phyloP scores from a whole-genome alignment of 2,797 vertebrate genomes.

The Enteromius treurensis region DNA sequence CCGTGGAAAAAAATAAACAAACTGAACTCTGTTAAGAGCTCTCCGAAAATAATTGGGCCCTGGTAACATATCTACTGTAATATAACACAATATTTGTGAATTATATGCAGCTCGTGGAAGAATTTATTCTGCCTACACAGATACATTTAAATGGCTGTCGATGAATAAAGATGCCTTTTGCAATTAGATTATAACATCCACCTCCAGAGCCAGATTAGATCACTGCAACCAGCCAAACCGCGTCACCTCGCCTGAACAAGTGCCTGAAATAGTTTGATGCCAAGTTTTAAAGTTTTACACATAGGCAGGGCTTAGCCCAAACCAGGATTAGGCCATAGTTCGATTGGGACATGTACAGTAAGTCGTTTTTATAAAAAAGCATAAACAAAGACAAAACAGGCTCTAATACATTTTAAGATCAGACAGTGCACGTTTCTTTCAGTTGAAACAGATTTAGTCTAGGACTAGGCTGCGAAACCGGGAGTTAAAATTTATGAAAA shows the following conservation, averaged over 20 bases:
- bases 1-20: background rate
- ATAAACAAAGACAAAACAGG: no score
- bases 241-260: no score
- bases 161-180: slow-evolving; percentile 1
- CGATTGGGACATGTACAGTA: no score
- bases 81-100: background rate
- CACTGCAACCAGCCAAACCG: background rate
- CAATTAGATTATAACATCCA: background rate
- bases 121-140: background rate
- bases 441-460: no score
- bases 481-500: no score
- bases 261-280: background rate
- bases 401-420: no score
- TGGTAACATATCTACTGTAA: background rate
- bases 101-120: background rate
- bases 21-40: background rate
- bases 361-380: no score
- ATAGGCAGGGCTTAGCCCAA: no score
- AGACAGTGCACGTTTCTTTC: no score
- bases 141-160: background rate
- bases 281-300: background rate
- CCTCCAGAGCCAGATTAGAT: background rate
- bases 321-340: no score
- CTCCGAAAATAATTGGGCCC: background rate
- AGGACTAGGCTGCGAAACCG: no score